A percentile compares a stretch with the other conserved stretches of the same genome.
Evolutionary conservation across 1,140 invertebrate genomes (phyloP).

Genomic region (Dreissena polymorpha): DNA sequence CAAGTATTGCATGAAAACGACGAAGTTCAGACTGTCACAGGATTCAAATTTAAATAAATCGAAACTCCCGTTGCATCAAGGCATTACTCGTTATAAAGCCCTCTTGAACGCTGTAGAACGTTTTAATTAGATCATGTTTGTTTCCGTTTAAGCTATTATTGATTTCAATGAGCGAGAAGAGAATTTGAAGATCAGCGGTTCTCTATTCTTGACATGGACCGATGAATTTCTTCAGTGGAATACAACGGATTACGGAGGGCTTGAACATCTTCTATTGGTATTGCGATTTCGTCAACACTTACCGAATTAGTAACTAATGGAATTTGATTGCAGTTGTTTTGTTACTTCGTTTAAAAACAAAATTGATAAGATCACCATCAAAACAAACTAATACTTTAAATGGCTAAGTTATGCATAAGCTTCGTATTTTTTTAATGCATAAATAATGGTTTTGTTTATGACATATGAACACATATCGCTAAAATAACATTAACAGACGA

Average conservation of each 20-base stretch:
- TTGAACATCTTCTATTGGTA: constrained; percentile 14
- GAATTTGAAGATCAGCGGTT: constrained; percentile 36
- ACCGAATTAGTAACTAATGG: background rate
- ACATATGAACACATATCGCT: background rate
- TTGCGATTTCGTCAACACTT: background rate
- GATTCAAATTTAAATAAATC: too few species aligned
- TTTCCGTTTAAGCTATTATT: constrained; percentile 11
- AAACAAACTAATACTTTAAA: background rate
- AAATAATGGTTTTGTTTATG: background rate
- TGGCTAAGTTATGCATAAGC: background rate
- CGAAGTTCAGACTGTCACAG: too few species aligned
- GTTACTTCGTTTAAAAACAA: background rate
- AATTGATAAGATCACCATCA: background rate
- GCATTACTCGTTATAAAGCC: too few species aligned
- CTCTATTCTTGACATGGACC: constrained; percentile 17
- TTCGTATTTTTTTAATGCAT: background rate
- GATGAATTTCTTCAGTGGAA: constrained; percentile 49
- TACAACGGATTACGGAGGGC: background rate
- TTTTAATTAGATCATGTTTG: too few species aligned
- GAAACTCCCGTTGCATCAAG: too few species aligned
- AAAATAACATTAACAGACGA: background rate
- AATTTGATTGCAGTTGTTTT: background rate
- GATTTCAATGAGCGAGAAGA: constrained; percentile 37
- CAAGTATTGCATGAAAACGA: too few species aligned
- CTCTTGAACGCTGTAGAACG: too few species aligned